Base-by-base conservation (phyloP, 2,888 invertebrate species). In the Mesorhabditis spiculigera region DNA sequence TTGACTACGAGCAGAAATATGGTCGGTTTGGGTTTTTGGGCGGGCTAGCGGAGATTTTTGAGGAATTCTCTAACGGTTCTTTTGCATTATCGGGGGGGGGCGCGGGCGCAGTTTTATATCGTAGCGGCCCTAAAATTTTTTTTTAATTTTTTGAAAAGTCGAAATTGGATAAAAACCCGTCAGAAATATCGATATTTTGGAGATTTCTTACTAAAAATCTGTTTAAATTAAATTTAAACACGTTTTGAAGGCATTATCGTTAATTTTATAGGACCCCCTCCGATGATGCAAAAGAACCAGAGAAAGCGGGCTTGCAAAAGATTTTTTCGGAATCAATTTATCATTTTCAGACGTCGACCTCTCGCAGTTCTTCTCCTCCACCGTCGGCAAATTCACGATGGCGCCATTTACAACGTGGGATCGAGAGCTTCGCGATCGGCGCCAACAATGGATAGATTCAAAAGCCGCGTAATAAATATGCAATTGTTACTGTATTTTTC, bases 1-100 rank as follows among this genome's bases (percentile, higher is more conserved):
- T 91, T 86, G 93, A 94, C 86, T 97, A 97, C 86, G 90, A 90
- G 71, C 45, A 78, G 70, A 81, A 76, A 45, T 75, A 82, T 70
- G 77, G 79, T 78, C 58, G 45, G 69, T 13, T 10, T n/a, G n/a
- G n/a, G n/a, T n/a, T n/a, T n/a, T 50, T n/a, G 58, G 28, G 28
- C 28, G 28, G 28, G 28, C n/a, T 28, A 28, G 28, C 28, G n/a
- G 28, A 28, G 28, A 28, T 28, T 28, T 28, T 28, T n/a, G n/a
- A n/a, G 28, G 28, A 28, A 28, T 28, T 28, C 1, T 1, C 1
- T 28, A 28, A 1, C 28, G 28, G 28, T 28, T 28, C 28, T 28
- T 28, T 28, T 3, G 28, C 28, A 28, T 28, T 28, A 28, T 28
- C 28, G 28, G 28, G 28, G 28, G 28, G 28, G 28, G 28, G 28